Conservation (phyloP, 2,797 vertebrate species). For the Poecilia gillii region DNA sequence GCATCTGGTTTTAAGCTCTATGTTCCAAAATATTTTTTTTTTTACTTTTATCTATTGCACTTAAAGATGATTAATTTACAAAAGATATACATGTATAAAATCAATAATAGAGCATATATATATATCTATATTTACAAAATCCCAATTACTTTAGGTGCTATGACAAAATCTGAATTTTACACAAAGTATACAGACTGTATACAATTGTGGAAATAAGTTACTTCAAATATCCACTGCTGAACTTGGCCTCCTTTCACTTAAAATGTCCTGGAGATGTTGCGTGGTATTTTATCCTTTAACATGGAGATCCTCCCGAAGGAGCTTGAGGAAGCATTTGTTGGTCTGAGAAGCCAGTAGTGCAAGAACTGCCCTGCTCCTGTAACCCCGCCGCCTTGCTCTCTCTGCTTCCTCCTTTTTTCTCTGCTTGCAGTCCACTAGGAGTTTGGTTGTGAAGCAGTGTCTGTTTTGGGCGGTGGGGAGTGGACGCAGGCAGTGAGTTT, state of each 20-base stretch:
- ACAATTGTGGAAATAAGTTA: slow-evolving; percentile 84
- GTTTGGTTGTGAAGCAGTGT: slow-evolving; percentile 66
- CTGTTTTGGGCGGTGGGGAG: slow-evolving; percentile 40
- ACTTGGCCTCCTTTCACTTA: slow-evolving; percentile 69
- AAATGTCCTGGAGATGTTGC: slow-evolving; percentile 77
- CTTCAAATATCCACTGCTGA: slow-evolving; percentile 68
- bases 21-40: slow-evolving; percentile 76
- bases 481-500: slow-evolving; percentile 11
- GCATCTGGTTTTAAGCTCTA: slow-evolving; percentile 36
- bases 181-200: slow-evolving; percentile 77
- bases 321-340: slow-evolving; percentile 62
- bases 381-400: slow-evolving; percentile 46
- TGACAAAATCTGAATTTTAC: slow-evolving; percentile 70
- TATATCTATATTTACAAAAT: slow-evolving; percentile 71
- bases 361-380: slow-evolving; percentile 71
- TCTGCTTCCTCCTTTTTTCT: slow-evolving; percentile 66
- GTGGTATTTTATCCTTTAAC: slow-evolving; percentile 65
- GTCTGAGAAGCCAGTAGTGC: slow-evolving; percentile 76
- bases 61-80: slow-evolving; percentile 84
- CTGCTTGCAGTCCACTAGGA: slow-evolving; percentile 79
- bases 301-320: slow-evolving; percentile 63
- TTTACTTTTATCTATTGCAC: slow-evolving; percentile 86
- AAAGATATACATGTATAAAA: slow-evolving; percentile 81
- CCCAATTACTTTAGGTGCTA: slow-evolving; percentile 72
- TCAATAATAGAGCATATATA: slow-evolving; percentile 68